These are phyloP conservation scores for Anthoscopus minutus DNA, from an alignment of 2,113 vertebrate species.

Conservation along the genomic window DNA sequence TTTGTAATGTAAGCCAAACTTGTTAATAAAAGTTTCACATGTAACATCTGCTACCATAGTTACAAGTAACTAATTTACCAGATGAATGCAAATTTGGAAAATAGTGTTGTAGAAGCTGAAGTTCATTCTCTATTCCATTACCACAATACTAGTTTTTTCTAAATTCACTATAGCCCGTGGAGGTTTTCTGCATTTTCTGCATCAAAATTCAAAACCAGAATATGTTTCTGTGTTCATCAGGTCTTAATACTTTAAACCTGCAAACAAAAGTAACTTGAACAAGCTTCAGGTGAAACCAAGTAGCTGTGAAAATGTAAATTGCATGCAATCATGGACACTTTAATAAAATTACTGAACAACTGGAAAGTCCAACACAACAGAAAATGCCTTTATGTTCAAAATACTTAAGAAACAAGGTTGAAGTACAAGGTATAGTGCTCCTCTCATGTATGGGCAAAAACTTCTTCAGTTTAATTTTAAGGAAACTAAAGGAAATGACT, in stretches of 20 bases:
- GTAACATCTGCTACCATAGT: neutral
- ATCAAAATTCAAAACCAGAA: neutral
- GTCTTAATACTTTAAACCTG: neutral
- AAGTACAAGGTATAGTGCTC: neutral
- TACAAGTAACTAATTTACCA: neutral
- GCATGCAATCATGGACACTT: rapidly evolving
- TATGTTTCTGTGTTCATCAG: neutral
- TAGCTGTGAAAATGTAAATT: neutral
- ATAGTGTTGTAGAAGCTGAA: neutral
- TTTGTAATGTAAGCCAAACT: neutral
- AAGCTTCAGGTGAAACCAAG: neutral
- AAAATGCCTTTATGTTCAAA: neutral
- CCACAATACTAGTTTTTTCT: neutral
- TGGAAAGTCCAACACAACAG: neutral
- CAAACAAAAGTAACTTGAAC: neutral
- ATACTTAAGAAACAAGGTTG: neutral
- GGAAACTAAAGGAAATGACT: neutral
- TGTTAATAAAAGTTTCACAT: neutral
- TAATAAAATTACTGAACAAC: neutral
- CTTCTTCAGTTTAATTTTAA: neutral
- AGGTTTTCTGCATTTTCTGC: neutral
- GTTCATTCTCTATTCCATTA: neutral
- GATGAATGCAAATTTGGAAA: neutral
- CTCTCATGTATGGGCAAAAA: neutral
- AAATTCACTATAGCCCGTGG: neutral